Base-by-base conservation (phyloP, 2,113 vertebrate species). In the Gasterosteus nipponicus region DNA sequence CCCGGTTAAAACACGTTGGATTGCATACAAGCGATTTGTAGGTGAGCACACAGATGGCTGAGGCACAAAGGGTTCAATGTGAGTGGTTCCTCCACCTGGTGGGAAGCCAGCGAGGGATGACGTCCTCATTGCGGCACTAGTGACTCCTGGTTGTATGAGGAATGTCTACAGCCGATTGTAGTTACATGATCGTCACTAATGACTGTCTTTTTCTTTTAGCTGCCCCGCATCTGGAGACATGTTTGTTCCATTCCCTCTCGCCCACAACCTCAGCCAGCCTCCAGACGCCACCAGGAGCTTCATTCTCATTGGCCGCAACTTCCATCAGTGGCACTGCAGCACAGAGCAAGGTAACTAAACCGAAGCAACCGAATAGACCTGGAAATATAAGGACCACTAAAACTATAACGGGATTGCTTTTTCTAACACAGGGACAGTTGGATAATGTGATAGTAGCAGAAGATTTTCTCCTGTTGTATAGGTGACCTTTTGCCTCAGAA, bases 301-400 rank as follows among this genome's bases (percentile, higher is more conserved):
- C 78, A 94, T 97, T 62, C 92, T 99, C 64, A 92, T 98, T 66
- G 98, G 97, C n/a, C 97, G 98, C 57, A 99, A 96, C 90, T 98
- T 99, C 81, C 93, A 94, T 12, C 98, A 99, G 87, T 99, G 98
- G 98, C 96, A 95, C 63, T 96, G 92, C 85, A 98, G 95, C 91
- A 97, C 95, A 0, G 97, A 97, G 64, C 96, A 95, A 91, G 97
- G 97, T 98, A 91, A 91, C 56, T 9, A 16, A 16, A 29, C 39
- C 3, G 3, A 29, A 49, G 10, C 29, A 47, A 65, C 15, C 15
- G 18, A 31, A 18, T 10, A 16, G 15, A 64, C 29, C n/a, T 26
- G 12, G 33, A 61, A 49, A 49, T 19, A 14, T 16, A 31, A 51
- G 63, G 35, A 22, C 11, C 8, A 2, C 14, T 69, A n/a, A 10